Percentiles rank a stretch among this genome's conserved stretches.
Evolutionary conservation across 2,888 invertebrate species (phyloP).

Genomic region (Acrobasis suavella): DNA sequence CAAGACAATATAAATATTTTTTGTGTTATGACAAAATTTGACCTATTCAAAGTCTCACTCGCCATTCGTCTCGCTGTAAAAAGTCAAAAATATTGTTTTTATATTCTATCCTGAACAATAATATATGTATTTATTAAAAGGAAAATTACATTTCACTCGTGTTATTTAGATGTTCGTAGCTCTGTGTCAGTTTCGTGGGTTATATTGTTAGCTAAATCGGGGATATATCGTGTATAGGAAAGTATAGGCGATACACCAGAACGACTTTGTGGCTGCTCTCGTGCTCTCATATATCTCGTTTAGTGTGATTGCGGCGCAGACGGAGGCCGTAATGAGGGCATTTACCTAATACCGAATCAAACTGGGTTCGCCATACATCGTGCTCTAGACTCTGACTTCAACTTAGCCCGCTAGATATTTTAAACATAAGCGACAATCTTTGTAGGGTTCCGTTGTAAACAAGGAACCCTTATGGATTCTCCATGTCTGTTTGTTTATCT

Average conservation of each 20-base stretch:
- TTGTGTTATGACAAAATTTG: too few relatives aligned
- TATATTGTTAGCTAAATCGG: conserved; percentile 56
- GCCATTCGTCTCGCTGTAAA: too few relatives aligned
- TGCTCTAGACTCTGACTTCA: neutral
- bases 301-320: conserved; percentile 37
- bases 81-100: too few relatives aligned
- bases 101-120: too few relatives aligned
- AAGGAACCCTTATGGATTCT: too few relatives aligned
- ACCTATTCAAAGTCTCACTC: too few relatives aligned
- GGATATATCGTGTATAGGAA: conserved; percentile 41
- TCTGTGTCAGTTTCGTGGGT: conserved; percentile 19
- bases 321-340: conserved; percentile 9
- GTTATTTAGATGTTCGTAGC: neutral
- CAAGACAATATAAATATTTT: too few relatives aligned
- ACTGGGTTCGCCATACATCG: neutral
- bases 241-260: conserved; percentile 2
- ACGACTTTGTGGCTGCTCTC: conserved; percentile 24
- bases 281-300: conserved; percentile 35
- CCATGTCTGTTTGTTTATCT: too few relatives aligned
- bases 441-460: too few relatives aligned
- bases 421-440: too few relatives aligned
- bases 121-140: too few relatives aligned
- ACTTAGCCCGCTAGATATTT: too few relatives aligned
- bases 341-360: conserved; percentile 23
- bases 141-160: conserved; percentile 14